These are phyloP conservation scores for Heliconius hortense DNA, from an alignment of 2,888 invertebrate species.

Conservation along the genomic window DNA sequence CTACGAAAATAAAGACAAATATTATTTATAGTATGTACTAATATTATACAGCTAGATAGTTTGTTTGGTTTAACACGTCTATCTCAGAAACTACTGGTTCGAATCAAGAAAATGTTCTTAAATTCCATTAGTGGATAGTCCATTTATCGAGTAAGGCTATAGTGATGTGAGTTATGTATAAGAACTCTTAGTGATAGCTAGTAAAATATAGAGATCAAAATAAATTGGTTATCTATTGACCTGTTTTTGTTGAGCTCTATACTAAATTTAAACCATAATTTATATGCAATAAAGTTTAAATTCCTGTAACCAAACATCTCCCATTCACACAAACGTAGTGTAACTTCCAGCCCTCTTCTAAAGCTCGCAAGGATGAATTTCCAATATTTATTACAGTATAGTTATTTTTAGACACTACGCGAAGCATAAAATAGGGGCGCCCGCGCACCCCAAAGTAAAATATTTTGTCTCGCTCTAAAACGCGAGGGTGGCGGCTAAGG, in stretches of 20 bases:
- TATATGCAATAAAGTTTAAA: background rate
- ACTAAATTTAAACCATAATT: conserved; percentile 15
- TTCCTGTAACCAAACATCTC: background rate
- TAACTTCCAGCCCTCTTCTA: conserved; percentile 13
- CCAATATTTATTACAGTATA: conserved; percentile 3
- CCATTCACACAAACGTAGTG: background rate
- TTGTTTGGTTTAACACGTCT: background rate
- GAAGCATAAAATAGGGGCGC: conserved; percentile 47
- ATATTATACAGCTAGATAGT: background rate
- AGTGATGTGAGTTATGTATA: background rate
- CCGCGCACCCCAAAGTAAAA: conserved; percentile 49
- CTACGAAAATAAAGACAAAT: background rate
- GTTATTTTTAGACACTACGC: conserved; percentile 41
- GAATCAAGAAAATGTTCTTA: too few species aligned
- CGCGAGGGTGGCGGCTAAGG: conserved; percentile 45
- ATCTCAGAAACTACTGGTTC: background rate
- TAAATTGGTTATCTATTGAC: conserved; percentile 4
- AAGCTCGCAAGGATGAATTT: conserved; percentile 6
- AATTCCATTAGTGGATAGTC: too few species aligned
- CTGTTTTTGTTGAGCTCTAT: background rate
- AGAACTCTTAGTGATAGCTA: background rate
- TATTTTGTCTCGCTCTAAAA: conserved; percentile 42
- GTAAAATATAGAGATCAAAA: conserved; percentile 12
- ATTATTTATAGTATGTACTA: background rate
- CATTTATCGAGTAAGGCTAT: background rate